phyloP scores from a whole-genome alignment of 2,888 invertebrate species.

The Megamerina dolium region DNA sequence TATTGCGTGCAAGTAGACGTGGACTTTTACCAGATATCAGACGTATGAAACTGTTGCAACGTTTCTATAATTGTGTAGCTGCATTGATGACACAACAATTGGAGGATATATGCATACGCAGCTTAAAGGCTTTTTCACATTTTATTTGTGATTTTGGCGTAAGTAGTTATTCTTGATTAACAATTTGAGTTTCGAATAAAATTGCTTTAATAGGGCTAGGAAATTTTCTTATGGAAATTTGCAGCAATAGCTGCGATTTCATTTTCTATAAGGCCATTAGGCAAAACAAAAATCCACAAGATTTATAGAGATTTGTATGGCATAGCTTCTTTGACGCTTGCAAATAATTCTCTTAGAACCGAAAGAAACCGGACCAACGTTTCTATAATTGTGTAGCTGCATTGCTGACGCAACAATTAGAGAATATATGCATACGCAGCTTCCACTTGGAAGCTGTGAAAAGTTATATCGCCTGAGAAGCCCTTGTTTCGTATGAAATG shows the following conservation, averaged over 20 bases:
- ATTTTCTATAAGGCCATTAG: too few species aligned
- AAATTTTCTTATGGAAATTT: background rate
- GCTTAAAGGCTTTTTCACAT: constrained; percentile 69
- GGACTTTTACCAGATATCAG: constrained; percentile 62
- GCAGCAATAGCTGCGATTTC: background rate
- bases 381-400: constrained; percentile 82
- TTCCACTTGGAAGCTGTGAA: too few species aligned
- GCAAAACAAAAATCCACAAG: too few species aligned
- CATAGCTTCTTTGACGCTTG: too few species aligned
- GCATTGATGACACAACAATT: constrained; percentile 84
- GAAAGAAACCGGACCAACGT: constrained; percentile 60
- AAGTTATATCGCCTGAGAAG: too few species aligned
- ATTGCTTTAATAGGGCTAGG: background rate
- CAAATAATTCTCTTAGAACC: too few species aligned
- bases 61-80: constrained; percentile 79
- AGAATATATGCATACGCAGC: constrained; percentile 73
- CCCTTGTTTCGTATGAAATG: too few species aligned
- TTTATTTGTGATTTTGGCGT: constrained; percentile 74
- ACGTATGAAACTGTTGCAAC: constrained; percentile 60
- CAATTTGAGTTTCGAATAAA: too few species aligned
- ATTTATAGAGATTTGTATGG: too few species aligned
- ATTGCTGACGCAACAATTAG: constrained; percentile 83
- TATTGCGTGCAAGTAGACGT: constrained; percentile 59
- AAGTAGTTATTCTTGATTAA: too few species aligned
- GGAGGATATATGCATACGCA: constrained; percentile 72